Evolutionary conservation across 35 echinoderm and acorn worm species (phyloP).

Genomic region (Holothuria glaberrima): DNA sequence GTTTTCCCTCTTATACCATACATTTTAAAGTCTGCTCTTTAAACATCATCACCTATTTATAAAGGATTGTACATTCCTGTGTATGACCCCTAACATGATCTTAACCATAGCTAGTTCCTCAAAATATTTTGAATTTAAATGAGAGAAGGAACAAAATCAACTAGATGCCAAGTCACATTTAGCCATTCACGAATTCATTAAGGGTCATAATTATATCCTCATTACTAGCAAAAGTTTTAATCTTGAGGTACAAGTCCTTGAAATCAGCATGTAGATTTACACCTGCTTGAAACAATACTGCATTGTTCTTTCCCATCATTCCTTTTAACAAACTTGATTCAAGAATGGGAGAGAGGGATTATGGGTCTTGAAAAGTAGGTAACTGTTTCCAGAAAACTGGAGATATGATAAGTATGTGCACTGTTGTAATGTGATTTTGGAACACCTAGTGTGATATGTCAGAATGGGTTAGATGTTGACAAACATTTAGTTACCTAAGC

Average conservation of each 20-base stretch:
- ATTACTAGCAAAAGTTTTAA: neutral
- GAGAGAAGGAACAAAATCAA: too few species aligned
- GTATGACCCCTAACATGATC: too few species aligned
- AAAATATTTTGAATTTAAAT: too few species aligned
- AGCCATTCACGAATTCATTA: too few species aligned
- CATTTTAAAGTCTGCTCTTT: too few species aligned
- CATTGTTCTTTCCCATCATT: constrained; percentile 27
- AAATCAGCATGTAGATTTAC: neutral
- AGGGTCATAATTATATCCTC: too few species aligned
- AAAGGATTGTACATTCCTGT: too few species aligned
- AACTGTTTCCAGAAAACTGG: constrained; percentile 19
- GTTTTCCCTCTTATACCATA: too few species aligned
- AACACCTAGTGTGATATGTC: neutral
- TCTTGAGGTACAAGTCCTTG: neutral
- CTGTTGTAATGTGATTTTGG: constrained; percentile 27
- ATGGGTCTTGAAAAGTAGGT: neutral
- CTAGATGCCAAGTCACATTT: too few species aligned
- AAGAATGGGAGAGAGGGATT: constrained; percentile 23
- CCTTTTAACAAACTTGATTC: constrained; percentile 24
- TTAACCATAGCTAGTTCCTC: too few species aligned
- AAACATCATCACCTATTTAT: too few species aligned
- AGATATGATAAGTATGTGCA: constrained; percentile 46
- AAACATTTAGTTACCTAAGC: constrained; percentile 47
- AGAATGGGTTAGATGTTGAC: constrained; percentile 3
- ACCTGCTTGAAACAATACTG: constrained; percentile 13